Evolutionary conservation across 1,140 invertebrate species (phyloP), one percentile per base, ranked within the genome.

Genomic region (Drosophila tsacasi): DNA sequence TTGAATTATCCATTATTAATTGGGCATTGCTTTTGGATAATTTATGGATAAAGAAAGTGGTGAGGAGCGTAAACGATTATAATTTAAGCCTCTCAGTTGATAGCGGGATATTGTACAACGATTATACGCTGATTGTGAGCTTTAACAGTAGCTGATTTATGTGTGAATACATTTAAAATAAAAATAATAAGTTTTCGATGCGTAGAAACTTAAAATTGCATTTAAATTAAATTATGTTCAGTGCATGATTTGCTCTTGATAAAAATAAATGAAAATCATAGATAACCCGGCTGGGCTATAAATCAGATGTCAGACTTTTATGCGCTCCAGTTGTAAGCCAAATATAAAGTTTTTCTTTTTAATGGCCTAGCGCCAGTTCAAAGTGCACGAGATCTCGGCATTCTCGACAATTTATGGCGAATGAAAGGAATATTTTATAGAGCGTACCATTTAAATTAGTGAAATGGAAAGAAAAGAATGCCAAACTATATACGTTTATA

Each of bases 391-490:
- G 52, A 61, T 67, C 65, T 30, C 27, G 15, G 59, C 42, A 52
- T 73, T 77, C 60, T 49, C 39, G 61, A 66, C 81, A 76, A 87
- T 83, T 85, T 86, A 79, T 79, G 60, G 61, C 54, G 21, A 71
- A 58, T 67, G 46, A 60, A 57, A 72, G 40, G 54, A 69, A 79
- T 69, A 61, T 62, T 61, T 86, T 87, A 57, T 76, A 87, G 83
- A 87, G 79, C 83, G 71, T 87, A 79, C 54, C 44, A 80, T 87
- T 83, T 87, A 86, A 83, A 87, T 83, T 79, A 86, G 83, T 82
- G 65, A 75, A 79, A 77, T 76, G 62, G 52, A 60, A 59, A 60
- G 58, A 62, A 63, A 55, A 40, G 50, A 84, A 76, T 69, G 47
- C 62, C 55, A 50, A 54, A 60, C 49, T 50, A 32, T 72, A 58